Base-by-base conservation (phyloP, 2,113 vertebrate genomes). In the Brachyistius frenatus region DNA sequence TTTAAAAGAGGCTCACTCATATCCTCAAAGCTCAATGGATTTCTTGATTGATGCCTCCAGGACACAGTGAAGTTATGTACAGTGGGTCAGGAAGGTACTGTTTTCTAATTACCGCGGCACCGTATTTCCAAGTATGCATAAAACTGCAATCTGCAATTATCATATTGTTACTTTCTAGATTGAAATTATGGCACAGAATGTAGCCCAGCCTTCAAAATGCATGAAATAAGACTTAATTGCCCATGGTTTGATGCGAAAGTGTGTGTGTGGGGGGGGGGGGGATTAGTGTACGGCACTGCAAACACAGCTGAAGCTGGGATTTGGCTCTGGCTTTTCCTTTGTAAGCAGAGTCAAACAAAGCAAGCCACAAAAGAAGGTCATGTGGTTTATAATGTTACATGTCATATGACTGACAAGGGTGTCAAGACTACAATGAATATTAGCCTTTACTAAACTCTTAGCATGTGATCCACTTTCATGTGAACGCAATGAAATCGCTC, bases 301-400 rank as follows among this genome's bases (percentile, higher is more conserved):
- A 86, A 84, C 80, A 86, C 13, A 78, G 65, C 65, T 32, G 33
- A 83, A 75, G 55, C 55, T 35, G 56, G 68, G 87, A 86, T 79
- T 86, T 75, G 49, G 62, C 49, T 66, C 68, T 1, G 11, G 79
- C 66, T 85, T 81, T 80, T 76, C 54, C 53, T 61, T 70, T 73
- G 61, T 68, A 58, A 76, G 46, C 56, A 75, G 47, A 70, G 66
- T 63, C 47, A 70, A 86, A 78, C 76, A 86, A 89, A 90, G 63
- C 73, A 46, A 41, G 44, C 66, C 73, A 81, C 57, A 76, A 87
- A 84, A n/a, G 32, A 57, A 33, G 52, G 33, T 87, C 78, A 84
- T 73, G 77, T 77, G 77, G 55, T 79, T 66, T 61, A 53, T 33
- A 60, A 44, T 39, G 54, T 68, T 71, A 55, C 65, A 61, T 10